phyloP scores from a whole-genome alignment of 2,797 vertebrate species.

The Scyliorhinus canicula region DNA sequence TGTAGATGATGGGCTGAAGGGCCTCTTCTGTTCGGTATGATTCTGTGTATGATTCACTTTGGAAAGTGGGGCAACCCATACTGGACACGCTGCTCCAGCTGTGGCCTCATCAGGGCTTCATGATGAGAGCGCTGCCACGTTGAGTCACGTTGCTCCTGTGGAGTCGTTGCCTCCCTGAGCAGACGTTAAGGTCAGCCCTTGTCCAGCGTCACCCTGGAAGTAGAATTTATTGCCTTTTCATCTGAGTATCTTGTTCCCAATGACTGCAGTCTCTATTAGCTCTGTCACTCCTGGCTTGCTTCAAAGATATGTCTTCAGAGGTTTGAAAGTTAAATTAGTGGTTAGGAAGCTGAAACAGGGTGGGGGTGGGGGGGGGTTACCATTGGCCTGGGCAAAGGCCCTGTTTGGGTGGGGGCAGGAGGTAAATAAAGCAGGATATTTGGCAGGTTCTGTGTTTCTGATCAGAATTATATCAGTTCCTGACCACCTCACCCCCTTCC shows the following conservation, averaged over 20 bases:
- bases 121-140: not conserved
- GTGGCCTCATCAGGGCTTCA: not conserved
- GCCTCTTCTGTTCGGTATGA: too few relatives aligned
- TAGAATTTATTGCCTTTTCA: not conserved
- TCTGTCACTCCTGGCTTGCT: too few relatives aligned
- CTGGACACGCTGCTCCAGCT: not conserved
- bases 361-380: too few relatives aligned
- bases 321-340: not conserved
- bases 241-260: not conserved
- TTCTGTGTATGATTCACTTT: too few relatives aligned
- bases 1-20: too few relatives aligned
- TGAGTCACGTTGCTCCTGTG: not conserved
- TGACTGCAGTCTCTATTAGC: not conserved
- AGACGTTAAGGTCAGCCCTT: not conserved
- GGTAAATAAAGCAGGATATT: too few relatives aligned
- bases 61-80: too few relatives aligned
- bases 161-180: not conserved
- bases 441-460: not conserved
- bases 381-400: too few relatives aligned
- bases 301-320: too few relatives aligned
- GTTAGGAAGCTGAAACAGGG: not conserved
- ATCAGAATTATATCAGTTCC: too few relatives aligned
- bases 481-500: not conserved
- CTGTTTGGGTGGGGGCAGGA: too few relatives aligned
- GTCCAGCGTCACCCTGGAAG: not conserved